A percentile compares a stretch with the other conserved stretches of the same genome.
Evolutionary conservation across 2,888 invertebrate species (phyloP).

Genomic region (Leptothorax acervorum): DNA sequence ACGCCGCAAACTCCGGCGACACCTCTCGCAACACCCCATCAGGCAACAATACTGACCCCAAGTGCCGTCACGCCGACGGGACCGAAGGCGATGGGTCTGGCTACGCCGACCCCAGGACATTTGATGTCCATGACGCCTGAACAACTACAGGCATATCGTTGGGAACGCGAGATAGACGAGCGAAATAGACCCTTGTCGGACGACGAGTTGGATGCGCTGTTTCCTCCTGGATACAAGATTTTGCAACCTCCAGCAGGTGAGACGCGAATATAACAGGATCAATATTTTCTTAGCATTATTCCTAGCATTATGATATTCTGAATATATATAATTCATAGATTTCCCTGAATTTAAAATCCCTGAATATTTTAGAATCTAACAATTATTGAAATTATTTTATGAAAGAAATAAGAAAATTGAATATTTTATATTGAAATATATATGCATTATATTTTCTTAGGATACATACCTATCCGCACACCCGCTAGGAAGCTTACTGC

Average conservation of each 20-base stretch:
- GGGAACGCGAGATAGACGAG: slow-evolving; percentile 99
- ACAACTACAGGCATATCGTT: slow-evolving; percentile 98
- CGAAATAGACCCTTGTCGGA: slow-evolving; percentile 98
- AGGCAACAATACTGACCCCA: slow-evolving; percentile 90
- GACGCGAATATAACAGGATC: background rate
- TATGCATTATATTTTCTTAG: slow-evolving; percentile 79
- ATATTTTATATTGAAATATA: slow-evolving; percentile 1
- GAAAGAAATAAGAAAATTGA: background rate
- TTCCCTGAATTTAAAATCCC: background rate
- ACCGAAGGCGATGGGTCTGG: slow-evolving; percentile 98
- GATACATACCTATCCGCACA: slow-evolving; percentile 98
- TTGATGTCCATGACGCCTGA: slow-evolving; percentile 99
- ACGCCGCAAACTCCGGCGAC: slow-evolving; percentile 93
- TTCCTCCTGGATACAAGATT: slow-evolving; percentile 99
- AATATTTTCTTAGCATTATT: background rate
- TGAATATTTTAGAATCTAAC: background rate
- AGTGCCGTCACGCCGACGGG: slow-evolving; percentile 92
- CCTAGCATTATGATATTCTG: background rate
- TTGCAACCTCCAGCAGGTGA: slow-evolving; percentile 96
- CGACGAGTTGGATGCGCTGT: slow-evolving; percentile 98
- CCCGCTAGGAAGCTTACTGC: slow-evolving; percentile 99
- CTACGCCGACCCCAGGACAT: slow-evolving; percentile 98
- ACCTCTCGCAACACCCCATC: slow-evolving; percentile 90
- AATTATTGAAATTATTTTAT: background rate
- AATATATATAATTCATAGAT: background rate